Conservation (phyloP, 2,797 vertebrate genomes). For the Rhinella marina region DNA sequence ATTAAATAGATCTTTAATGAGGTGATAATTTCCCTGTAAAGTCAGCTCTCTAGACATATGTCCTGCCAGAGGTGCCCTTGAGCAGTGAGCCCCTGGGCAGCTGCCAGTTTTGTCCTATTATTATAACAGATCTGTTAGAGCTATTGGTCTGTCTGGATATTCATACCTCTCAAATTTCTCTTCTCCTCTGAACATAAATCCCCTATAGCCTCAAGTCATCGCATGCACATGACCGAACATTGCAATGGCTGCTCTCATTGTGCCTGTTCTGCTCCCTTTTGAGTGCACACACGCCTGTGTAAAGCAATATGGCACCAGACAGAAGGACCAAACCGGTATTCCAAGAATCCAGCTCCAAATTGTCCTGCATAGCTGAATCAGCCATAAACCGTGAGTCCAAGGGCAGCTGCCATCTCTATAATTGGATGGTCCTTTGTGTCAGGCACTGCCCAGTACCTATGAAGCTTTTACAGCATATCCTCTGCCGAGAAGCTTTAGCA, state of each 20-base stretch:
- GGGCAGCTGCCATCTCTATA: conserved; percentile 9
- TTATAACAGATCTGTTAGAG: conserved; percentile 5
- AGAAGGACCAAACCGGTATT: background rate
- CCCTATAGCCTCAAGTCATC: background rate
- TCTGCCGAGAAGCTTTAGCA: too few relatives aligned
- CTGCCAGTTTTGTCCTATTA: conserved; percentile 24
- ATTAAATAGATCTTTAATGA: conserved; percentile 3
- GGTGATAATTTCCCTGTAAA: conserved; percentile 21
- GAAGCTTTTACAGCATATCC: background rate
- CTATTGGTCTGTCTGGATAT: background rate
- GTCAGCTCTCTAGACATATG: background rate
- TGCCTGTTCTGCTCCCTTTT: background rate
- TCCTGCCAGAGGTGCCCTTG: conserved; percentile 24
- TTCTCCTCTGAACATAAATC: background rate
- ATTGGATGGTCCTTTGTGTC: background rate
- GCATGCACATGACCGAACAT: background rate
- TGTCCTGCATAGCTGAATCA: background rate
- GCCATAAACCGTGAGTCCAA: background rate
- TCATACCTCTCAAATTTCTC: background rate
- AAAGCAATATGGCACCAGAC: background rate
- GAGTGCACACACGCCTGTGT: background rate
- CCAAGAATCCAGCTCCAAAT: background rate
- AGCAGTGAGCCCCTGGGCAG: background rate
- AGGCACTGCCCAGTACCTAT: background rate
- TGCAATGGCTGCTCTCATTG: background rate